Conservation (phyloP, 2,113 vertebrate genomes). For the Columba janthina region DNA sequence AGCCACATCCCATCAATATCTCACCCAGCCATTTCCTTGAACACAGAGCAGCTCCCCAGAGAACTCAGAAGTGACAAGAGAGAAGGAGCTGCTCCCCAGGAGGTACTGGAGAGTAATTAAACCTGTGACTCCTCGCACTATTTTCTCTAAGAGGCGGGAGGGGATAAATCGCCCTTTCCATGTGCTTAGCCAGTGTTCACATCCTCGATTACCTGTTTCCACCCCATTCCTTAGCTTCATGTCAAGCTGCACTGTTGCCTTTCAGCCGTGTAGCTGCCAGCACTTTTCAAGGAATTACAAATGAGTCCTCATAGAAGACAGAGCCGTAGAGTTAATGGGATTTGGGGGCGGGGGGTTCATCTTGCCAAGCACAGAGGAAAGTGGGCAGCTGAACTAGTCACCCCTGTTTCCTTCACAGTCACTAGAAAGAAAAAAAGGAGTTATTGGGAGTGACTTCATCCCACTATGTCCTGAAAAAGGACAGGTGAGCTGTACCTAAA, state of each 20-base stretch:
- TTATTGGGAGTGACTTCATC: background rate
- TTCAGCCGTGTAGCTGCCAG: background rate
- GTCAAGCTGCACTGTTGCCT: background rate
- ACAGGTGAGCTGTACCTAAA: background rate
- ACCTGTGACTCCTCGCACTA: background rate
- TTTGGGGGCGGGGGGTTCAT: background rate
- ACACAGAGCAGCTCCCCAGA: background rate
- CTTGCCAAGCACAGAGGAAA: background rate
- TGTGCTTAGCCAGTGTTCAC: background rate
- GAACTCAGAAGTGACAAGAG: background rate
- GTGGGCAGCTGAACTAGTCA: background rate
- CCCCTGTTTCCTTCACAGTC: background rate
- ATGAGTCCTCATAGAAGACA: background rate
- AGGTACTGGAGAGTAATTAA: background rate
- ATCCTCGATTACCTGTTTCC: background rate
- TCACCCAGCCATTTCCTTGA: background rate
- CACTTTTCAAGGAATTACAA: background rate
- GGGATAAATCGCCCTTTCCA: background rate
- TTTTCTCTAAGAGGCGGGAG: background rate
- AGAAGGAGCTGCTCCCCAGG: background rate
- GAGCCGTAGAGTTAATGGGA: background rate
- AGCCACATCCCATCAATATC: background rate
- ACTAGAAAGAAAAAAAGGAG: background rate
- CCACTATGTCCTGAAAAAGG: background rate
- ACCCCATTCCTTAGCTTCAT: background rate